These are phyloP conservation scores for Triplophysa rosa DNA, from an alignment of 2,113 vertebrate genomes.

Conservation along the genomic window DNA sequence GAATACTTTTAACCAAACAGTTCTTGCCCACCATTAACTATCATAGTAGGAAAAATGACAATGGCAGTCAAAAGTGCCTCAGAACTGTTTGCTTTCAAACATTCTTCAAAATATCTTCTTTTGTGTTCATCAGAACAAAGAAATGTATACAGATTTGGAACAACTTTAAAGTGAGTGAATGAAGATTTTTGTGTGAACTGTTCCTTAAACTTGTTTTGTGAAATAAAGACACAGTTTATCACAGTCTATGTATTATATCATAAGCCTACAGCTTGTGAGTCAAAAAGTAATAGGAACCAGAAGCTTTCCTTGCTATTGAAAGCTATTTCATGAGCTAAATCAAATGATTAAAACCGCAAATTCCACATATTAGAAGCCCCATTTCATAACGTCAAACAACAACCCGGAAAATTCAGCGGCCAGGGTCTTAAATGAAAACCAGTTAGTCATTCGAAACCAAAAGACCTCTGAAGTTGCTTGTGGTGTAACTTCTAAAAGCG, in stretches of 20 bases:
- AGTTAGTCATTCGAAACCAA: constrained; percentile 49
- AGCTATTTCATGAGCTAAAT: neutral
- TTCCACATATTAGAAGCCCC: neutral
- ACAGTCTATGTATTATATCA: constrained; percentile 8
- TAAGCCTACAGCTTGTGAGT: neutral
- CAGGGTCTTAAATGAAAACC: neutral
- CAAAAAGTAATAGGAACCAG: constrained; percentile 16
- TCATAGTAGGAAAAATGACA: too few relatives aligned
- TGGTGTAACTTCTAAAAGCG: constrained; percentile 51
- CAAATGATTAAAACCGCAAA: neutral
- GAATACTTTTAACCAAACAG: too few relatives aligned
- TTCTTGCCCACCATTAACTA: too few relatives aligned
- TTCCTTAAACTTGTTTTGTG: neutral
- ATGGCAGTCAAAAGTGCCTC: too few relatives aligned
- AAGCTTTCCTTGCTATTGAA: constrained; percentile 23
- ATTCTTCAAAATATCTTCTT: too few relatives aligned
- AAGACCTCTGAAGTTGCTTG: constrained; percentile 58
- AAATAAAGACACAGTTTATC: neutral
- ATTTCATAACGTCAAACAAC: neutral
- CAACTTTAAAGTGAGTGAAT: too few relatives aligned
- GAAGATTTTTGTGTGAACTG: too few relatives aligned
- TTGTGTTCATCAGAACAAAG: too few relatives aligned
- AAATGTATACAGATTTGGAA: too few relatives aligned
- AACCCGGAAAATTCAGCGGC: neutral
- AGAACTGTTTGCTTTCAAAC: too few relatives aligned